Conservation (phyloP, 2,888 invertebrate species). For the Aelia acuminata region DNA sequence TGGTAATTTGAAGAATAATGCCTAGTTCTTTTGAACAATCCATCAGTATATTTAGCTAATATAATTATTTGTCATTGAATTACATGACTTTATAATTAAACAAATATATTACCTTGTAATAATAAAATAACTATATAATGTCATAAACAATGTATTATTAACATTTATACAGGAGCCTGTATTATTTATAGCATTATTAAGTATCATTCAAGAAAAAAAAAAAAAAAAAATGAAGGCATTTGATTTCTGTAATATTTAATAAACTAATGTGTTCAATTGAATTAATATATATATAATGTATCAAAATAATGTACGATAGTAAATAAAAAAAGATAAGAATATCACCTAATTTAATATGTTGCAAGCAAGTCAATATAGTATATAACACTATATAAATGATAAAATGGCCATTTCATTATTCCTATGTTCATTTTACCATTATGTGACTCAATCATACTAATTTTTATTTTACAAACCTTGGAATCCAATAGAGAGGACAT, state of each 20-base stretch:
- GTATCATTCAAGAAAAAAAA: too few species aligned
- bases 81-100: not conserved
- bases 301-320: too few species aligned
- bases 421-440: not conserved
- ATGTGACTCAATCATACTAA: not conserved
- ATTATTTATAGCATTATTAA: too few species aligned
- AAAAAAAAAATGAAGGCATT: too few species aligned
- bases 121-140: too few species aligned
- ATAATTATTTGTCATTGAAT: not conserved
- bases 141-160: too few species aligned
- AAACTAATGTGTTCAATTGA: too few species aligned
- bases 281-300: too few species aligned
- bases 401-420: not conserved
- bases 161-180: too few species aligned
- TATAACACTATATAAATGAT: not conserved
- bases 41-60: not conserved
- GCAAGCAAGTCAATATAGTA: not conserved
- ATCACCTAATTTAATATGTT: not conserved
- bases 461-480: slow-evolving; percentile 62
- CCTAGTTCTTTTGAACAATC: not conserved
- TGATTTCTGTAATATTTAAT: too few species aligned
- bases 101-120: too few species aligned
- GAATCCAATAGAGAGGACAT: slow-evolving; percentile 69
- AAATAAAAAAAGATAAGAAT: too few species aligned
- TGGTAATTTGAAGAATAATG: not conserved